Percentiles rank a stretch among this genome's conserved stretches.
phyloP scores from a whole-genome alignment of 2,113 vertebrate species.

The Oxyruncus cristatus region DNA sequence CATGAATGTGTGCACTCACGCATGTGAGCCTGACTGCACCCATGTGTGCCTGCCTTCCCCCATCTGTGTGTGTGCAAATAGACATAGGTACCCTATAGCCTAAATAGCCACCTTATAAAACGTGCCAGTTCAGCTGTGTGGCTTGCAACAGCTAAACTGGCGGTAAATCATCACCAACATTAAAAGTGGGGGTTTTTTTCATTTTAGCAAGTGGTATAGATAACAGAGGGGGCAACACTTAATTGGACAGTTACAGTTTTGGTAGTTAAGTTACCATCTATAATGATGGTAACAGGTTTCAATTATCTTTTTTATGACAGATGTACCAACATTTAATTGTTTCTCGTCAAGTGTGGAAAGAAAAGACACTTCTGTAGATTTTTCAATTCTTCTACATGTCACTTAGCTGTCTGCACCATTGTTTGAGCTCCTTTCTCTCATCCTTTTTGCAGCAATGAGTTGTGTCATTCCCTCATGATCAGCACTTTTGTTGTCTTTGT shows the following conservation, averaged over 20 bases:
- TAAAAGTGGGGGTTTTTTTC: not conserved
- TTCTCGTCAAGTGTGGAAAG: slow-evolving; percentile 84
- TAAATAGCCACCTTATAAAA: not conserved
- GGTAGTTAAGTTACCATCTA: slow-evolving; percentile 57
- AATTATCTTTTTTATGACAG: slow-evolving; percentile 78
- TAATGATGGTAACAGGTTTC: slow-evolving; percentile 75
- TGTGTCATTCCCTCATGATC: slow-evolving; percentile 98
- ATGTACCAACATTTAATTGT: slow-evolving; percentile 89
- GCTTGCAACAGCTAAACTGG: not conserved
- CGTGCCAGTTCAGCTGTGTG: not conserved
- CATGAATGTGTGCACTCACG: slow-evolving; percentile 26
- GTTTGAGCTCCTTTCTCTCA: slow-evolving; percentile 85
- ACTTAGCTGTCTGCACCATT: slow-evolving; percentile 93
- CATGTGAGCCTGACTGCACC: slow-evolving; percentile 13
- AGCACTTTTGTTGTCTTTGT: slow-evolving; percentile 99
- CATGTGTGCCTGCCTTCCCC: slow-evolving; percentile 15
- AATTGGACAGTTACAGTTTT: slow-evolving; percentile 69
- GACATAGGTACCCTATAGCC: not conserved
- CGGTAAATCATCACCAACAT: slow-evolving; percentile 25
- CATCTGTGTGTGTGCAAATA: not conserved
- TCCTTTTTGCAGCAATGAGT: slow-evolving; percentile 87
- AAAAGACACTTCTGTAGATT: slow-evolving; percentile 96
- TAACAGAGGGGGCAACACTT: slow-evolving; percentile 60
- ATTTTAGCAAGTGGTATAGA: slow-evolving; percentile 53
- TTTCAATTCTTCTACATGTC: slow-evolving; percentile 97